Base-by-base conservation (phyloP, 2,797 vertebrate genomes). In the Saxicola maurus region DNA sequence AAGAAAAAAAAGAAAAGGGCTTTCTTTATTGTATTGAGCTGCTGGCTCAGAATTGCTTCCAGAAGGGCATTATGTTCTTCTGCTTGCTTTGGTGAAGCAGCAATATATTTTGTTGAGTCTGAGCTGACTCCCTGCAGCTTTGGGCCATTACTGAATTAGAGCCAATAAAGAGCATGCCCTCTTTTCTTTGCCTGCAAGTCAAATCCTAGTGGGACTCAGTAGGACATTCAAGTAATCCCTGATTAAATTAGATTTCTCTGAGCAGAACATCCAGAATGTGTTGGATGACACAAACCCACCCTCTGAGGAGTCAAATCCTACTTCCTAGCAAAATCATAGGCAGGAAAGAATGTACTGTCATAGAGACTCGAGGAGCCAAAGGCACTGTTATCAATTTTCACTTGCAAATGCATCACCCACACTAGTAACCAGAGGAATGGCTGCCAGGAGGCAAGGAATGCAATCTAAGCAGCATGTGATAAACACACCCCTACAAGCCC, bases 161-260 rank as follows among this genome's bases (percentile, higher is more conserved):
- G 59, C 53, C 33, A 74, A 73, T 91, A 83, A 93, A 85, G 55
- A 35, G 35, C 21, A 1, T 82, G 72, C 55, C 81, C 75, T 88
- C 74, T 88, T 90, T 92, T 61, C 60, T 90, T 68, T 64, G 73
- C 83, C 92, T 91, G 77, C 86, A 84, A 88, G 86, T 92, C 56
- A 86, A 60, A 92, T 60, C 64, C 53, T 92, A 33, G 88, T 46
- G 49, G 69, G 61, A 28, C 78, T 94, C 86, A 67, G 77, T 40
- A 78, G 67, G 78, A 76, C 60, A 67, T 53, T 38, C 49, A 57
- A 74, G 28, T 91, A 93, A 93, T 67, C 38, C 67, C 60, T 51
- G 73, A 86, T 86, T 82, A 86, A 90, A 90, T 88, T 76, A 86
- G 56, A 65, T 84, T 82, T 91, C 67, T 84, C 77, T 57, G 31